phyloP scores from a whole-genome alignment of 1,140 invertebrate genomes.

The Vollenhovia emeryi region DNA sequence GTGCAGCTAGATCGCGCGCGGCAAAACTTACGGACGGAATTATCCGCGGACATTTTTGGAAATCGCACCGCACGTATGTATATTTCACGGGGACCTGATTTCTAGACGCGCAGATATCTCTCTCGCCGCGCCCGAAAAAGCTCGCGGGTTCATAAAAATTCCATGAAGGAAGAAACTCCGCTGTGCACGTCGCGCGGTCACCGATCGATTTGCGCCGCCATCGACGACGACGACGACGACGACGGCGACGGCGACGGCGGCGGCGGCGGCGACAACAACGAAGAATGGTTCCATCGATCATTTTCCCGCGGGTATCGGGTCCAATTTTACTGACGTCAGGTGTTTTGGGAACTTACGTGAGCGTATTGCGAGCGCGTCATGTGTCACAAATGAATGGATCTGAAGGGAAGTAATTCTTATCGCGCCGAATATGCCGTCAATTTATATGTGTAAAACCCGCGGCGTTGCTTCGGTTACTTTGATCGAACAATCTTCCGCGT shows the following conservation, averaged over 20 bases:
- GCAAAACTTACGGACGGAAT: constrained; percentile 44
- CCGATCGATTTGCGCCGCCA: constrained; percentile 65
- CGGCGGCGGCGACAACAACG: constrained; percentile 2
- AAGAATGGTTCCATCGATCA: constrained; percentile 73
- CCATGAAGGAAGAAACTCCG: constrained; percentile 65
- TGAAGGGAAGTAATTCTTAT: constrained; percentile 13
- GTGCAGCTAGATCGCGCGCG: constrained; percentile 14
- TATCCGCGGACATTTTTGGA: constrained; percentile 56
- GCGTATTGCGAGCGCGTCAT: not conserved
- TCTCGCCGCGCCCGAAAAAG: constrained; percentile 62
- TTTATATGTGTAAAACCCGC: not conserved
- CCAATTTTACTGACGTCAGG: constrained; percentile 66
- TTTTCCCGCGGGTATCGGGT: constrained; percentile 59
- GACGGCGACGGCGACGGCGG: not conserved
- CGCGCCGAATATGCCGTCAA: constrained; percentile 11
- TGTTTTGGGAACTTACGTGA: constrained; percentile 62
- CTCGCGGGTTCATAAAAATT: constrained; percentile 69
- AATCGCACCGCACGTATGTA: constrained; percentile 41
- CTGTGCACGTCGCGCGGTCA: constrained; percentile 43
- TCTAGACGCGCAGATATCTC: constrained; percentile 47
- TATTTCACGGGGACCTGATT: constrained; percentile 55
- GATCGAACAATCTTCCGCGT: not conserved
- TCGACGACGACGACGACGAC: constrained; percentile 26
- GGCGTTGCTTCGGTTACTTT: not conserved
- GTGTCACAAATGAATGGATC: not conserved